Percentiles rank a stretch among this genome's conserved stretches.
phyloP scores from a whole-genome alignment of 2,888 invertebrate species.

The Frankliniella fusca region DNA sequence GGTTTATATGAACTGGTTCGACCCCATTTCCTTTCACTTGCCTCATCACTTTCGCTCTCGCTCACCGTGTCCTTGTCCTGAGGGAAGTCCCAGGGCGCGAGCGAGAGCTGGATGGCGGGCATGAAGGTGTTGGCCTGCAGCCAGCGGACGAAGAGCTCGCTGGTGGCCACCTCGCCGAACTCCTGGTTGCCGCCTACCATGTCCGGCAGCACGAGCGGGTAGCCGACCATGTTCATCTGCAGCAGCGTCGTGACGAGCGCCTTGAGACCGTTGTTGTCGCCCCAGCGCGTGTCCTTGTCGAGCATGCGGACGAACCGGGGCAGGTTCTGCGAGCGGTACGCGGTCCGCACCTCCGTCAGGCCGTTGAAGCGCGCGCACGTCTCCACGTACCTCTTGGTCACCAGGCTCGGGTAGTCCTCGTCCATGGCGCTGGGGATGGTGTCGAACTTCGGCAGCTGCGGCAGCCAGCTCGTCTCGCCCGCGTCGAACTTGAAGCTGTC shows the following conservation, averaged over 20 bases:
- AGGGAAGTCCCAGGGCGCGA: conserved; percentile 74
- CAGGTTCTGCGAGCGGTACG: conserved; percentile 63
- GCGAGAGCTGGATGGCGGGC: conserved; percentile 75
- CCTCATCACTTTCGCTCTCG: too few relatives aligned
- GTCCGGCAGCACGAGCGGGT: conserved; percentile 71
- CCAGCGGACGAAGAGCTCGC: conserved; percentile 73
- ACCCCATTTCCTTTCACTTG: too few relatives aligned
- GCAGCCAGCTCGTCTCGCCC: conserved; percentile 57
- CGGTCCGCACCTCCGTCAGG: conserved; percentile 68
- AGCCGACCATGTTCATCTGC: conserved; percentile 60
- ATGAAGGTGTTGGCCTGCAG: conserved; percentile 71
- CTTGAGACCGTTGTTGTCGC: conserved; percentile 63
- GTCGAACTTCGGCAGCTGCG: conserved; percentile 60
- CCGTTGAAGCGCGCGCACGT: conserved; percentile 56
- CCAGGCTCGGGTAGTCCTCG: conserved; percentile 50
- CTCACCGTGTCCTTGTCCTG: conserved; percentile 47
- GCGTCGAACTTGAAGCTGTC: conserved; percentile 79
- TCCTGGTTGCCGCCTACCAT: conserved; percentile 71
- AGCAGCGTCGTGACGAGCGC: conserved; percentile 69
- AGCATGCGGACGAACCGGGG: conserved; percentile 72
- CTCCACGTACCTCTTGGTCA: conserved; percentile 55
- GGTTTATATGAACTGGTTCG: too few relatives aligned
- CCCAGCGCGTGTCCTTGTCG: conserved; percentile 71
- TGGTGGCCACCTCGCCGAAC: conserved; percentile 54
- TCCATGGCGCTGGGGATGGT: conserved; percentile 24